Conservation (phyloP, 2,113 vertebrate genomes). For the Zapus hudsonius region DNA sequence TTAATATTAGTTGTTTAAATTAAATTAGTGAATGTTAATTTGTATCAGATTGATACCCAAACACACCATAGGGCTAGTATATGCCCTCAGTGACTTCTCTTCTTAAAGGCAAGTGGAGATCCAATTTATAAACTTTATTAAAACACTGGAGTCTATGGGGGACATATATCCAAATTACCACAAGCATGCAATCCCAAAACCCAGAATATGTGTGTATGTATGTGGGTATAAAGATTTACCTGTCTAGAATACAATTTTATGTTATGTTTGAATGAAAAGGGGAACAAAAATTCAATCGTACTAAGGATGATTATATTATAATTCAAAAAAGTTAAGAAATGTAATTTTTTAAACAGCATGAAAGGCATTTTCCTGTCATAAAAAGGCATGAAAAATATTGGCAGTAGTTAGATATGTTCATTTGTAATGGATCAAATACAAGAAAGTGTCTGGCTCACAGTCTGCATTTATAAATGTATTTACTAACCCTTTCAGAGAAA, state of each 20-base stretch:
- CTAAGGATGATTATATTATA: neutral
- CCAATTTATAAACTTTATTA: no score
- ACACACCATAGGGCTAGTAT: no score
- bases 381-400: neutral
- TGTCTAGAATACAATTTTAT: neutral
- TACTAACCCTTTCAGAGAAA: constrained; percentile 17
- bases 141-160: no score
- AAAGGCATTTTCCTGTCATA: neutral
- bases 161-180: no score
- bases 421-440: constrained; percentile 11
- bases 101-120: no score
- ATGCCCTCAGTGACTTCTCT: no score
- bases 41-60: neutral
- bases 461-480: neutral
- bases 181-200: no score
- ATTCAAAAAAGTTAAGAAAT: constrained; percentile 15
- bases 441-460: neutral
- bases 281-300: no score
- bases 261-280: neutral
- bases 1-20: neutral
- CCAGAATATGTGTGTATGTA: no score
- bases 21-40: neutral
- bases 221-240: neutral
- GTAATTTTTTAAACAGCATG: neutral
- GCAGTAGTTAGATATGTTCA: neutral